Evolutionary conservation across 2,888 invertebrate genomes (phyloP).

Genomic region (Diplolepis rosae): DNA sequence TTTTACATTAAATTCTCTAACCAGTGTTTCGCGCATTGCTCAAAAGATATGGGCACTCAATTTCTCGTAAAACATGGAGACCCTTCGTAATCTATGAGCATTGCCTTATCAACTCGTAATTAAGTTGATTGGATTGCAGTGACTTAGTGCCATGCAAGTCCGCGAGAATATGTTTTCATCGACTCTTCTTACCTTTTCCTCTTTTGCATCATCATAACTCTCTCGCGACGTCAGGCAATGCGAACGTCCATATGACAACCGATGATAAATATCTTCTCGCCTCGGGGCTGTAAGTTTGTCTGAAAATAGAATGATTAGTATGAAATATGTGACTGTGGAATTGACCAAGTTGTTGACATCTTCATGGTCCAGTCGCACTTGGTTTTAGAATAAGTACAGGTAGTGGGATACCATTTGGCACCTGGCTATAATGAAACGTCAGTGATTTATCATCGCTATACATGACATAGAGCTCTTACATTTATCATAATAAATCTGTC

Average conservation of each 20-base stretch:
- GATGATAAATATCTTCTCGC: conserved; percentile 1
- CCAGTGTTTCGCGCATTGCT: background rate
- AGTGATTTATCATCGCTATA: conserved; percentile 22
- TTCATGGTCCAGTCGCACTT: conserved; percentile 22
- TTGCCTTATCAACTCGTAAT: conserved; percentile 14
- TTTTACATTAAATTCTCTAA: background rate
- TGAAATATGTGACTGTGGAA: conserved; percentile 12
- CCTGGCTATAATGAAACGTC: conserved; percentile 23
- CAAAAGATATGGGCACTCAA: conserved; percentile 12
- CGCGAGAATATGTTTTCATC: conserved; percentile 8
- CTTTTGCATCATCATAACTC: conserved; percentile 4
- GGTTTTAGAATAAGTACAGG: background rate
- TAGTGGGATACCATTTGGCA: conserved; percentile 22
- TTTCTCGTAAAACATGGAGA: conserved; percentile 18
- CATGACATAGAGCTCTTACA: background rate
- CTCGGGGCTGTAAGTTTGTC: background rate
- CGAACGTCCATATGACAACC: conserved; percentile 3
- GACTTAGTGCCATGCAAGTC: conserved; percentile 9
- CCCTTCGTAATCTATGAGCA: conserved; percentile 12
- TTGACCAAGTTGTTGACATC: conserved; percentile 2
- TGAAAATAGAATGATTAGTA: conserved; percentile 21
- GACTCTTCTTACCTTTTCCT: background rate
- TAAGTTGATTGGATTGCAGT: conserved; percentile 16
- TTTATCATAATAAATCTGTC: conserved; percentile 17
- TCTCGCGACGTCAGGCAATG: background rate